These are phyloP conservation scores for Zaprionus obscuricornis DNA, from an alignment of 2,888 invertebrate genomes.

Conservation along the genomic window DNA sequence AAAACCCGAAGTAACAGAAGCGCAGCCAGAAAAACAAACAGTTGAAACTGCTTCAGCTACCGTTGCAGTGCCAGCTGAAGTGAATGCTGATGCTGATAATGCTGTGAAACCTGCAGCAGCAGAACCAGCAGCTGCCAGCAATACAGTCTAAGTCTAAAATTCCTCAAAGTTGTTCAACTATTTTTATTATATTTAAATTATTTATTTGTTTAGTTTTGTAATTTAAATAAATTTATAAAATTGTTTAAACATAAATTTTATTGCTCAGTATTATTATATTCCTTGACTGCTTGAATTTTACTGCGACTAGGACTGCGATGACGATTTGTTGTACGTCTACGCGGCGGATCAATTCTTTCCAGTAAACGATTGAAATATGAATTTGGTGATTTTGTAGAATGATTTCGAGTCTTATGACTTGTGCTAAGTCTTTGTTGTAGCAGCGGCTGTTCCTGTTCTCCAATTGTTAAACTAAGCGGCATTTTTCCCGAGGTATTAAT, in stretches of 20 bases:
- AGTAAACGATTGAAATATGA: slow-evolving; percentile 64
- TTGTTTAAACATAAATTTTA: background rate
- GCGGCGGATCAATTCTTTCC: slow-evolving; percentile 43
- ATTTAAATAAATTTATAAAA: slow-evolving; percentile 14
- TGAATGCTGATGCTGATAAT: background rate
- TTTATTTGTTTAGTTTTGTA: slow-evolving; percentile 54
- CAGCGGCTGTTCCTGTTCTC: slow-evolving; percentile 52
- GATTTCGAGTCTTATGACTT: background rate
- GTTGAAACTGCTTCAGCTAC: slow-evolving; percentile 2
- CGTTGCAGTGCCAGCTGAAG: too few relatives aligned
- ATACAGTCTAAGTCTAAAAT: slow-evolving; percentile 41
- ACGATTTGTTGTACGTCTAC: slow-evolving; percentile 57
- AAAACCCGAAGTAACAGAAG: slow-evolving; percentile 40
- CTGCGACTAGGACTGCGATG: slow-evolving; percentile 62
- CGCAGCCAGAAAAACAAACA: slow-evolving; percentile 12
- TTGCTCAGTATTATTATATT: background rate
- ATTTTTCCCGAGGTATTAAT: slow-evolving; percentile 59
- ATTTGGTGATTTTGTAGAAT: slow-evolving; percentile 54
- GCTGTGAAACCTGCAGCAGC: slow-evolving; percentile 12
- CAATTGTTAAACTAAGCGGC: slow-evolving; percentile 65
- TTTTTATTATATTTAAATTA: slow-evolving; percentile 60
- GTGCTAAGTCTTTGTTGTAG: slow-evolving; percentile 13
- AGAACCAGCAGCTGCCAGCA: slow-evolving; percentile 34
- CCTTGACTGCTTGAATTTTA: slow-evolving; percentile 46
- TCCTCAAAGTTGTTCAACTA: slow-evolving; percentile 35